Evolutionary conservation across 2,888 invertebrate genomes (phyloP), one percentile per base, ranked within the genome.

Genomic region (Aleiodes leptofemur): DNA sequence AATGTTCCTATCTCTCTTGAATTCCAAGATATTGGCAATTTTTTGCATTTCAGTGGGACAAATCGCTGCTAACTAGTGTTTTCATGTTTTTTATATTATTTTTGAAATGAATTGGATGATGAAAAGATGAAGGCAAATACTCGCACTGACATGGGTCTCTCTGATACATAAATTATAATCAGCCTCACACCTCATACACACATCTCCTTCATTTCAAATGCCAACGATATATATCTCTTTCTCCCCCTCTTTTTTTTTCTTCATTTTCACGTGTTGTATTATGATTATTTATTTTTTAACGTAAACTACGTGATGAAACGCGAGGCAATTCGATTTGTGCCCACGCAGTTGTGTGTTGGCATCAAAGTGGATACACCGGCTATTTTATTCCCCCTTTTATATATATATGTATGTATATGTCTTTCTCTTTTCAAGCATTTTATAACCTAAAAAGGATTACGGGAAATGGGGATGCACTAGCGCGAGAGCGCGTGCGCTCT

Each of bases 261-360:
- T 8, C 38, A 38, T 38, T 38, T 9, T 43, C 8, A 9, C 43
- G 11, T 43, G 34, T 34, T 34, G 3, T 43, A 43, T 43, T 11
- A 64, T 43, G 43, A 64, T 64, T 48, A 64, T 64, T 64, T 64
- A 6, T 64, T 64, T 23, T 48, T 64, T 23, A 43, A 48, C 16
- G 64, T 64, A 64, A 64, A 64, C 64, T 64, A 88, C 87, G 86
- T 87, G 88, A 87, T 87, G 87, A 86, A 86, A 87, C 85, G 85
- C 80, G 78, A 82, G 78, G 83, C 85, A 83, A 88, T 88, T 88
- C 89, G 87, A 89, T 88, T 87, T 88, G 87, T 82, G 83, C 77
- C 82, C 82, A 82, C 86, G 84, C 86, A 86, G 84, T 23, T 23
- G 23, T 16, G 86, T 86, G 7, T 23, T 23, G 43, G 84, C 86